Evolutionary conservation across 2,888 invertebrate genomes (phyloP).

Genomic region (Epinotia ramella): DNA sequence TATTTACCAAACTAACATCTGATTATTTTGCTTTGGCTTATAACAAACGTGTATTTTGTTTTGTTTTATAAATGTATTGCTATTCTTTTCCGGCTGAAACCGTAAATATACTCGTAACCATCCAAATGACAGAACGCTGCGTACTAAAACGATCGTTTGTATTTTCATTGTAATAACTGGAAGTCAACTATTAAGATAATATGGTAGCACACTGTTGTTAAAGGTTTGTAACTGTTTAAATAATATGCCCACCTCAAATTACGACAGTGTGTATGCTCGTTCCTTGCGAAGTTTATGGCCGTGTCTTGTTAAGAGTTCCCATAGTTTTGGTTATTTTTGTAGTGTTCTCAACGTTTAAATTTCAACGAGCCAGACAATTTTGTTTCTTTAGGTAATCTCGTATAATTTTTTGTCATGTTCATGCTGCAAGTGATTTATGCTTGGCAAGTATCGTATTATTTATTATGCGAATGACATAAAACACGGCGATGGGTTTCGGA

Average conservation of each 20-base stretch:
- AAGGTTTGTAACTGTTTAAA: slow-evolving; percentile 26
- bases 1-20: background rate
- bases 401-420: background rate
- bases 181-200: slow-evolving; percentile 57
- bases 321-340: background rate
- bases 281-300: slow-evolving; percentile 42
- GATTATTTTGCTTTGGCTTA: too few species aligned
- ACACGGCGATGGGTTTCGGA: slow-evolving; percentile 9
- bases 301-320: slow-evolving; percentile 7
- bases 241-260: slow-evolving; percentile 40
- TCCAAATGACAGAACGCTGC: slow-evolving; percentile 50
- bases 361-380: background rate
- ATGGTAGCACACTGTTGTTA: slow-evolving; percentile 36
- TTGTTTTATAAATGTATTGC: background rate
- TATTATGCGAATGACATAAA: background rate
- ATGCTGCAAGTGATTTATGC: background rate
- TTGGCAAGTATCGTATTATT: background rate
- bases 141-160: slow-evolving; percentile 52
- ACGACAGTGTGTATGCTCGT: slow-evolving; percentile 28
- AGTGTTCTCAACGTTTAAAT: background rate
- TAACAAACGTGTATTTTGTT: background rate
- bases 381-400: background rate
- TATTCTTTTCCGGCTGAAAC: too few species aligned
- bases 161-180: slow-evolving; percentile 55
- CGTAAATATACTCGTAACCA: slow-evolving; percentile 50